Base-by-base conservation (phyloP, 2,797 vertebrate species). In the Eleutherodactylus coqui region DNA sequence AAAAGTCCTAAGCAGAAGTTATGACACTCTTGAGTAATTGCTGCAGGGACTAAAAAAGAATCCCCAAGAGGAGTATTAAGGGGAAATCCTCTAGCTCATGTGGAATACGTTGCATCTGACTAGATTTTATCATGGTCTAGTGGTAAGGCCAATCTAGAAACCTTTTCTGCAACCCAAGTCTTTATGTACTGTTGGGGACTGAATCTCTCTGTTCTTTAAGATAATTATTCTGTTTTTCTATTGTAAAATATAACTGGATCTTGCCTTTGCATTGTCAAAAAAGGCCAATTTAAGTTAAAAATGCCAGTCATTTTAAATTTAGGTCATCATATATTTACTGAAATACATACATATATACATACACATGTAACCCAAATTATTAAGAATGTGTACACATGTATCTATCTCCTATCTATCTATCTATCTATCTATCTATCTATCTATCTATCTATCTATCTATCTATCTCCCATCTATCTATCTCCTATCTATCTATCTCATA, bases 301-400 rank as follows among this genome's bases (percentile, higher is more conserved):
- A n/a, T 47, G 47, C 67, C 27, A 34, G 51, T 72, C 36, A 34
- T 73, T 29, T 21, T 41, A 75, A 82, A 83, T 73, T 21, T 58
- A 36, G 81, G 81, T 83, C 81, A 75, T 60, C 70, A 72, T 82
- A 72, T 82, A 72, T 51, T 43, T 82, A 36, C 47, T 38, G 49
- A 36, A 29, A 70, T 72, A 16, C 4, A 27, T 64, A 36, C 11
- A 4, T 53, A 2, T 36, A 75, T 75, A 77, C 14, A 55, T 75
- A 75, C 64, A 75, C 21, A 75, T 62, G 32, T 82, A 69, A 32
- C 38, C 78, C 14, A 80, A 38, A 78, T 85, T 51, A 78, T 29
- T 55, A 78, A 53, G 17, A 2, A 78, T 53, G 14, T 34, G 55
- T 62, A 78, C n/a, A 83, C 55, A 73, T 73, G 58, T 64, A 75